These are phyloP conservation scores for Odontophorus gujanensis DNA, from an alignment of 2,113 vertebrate species.

Conservation along the genomic window DNA sequence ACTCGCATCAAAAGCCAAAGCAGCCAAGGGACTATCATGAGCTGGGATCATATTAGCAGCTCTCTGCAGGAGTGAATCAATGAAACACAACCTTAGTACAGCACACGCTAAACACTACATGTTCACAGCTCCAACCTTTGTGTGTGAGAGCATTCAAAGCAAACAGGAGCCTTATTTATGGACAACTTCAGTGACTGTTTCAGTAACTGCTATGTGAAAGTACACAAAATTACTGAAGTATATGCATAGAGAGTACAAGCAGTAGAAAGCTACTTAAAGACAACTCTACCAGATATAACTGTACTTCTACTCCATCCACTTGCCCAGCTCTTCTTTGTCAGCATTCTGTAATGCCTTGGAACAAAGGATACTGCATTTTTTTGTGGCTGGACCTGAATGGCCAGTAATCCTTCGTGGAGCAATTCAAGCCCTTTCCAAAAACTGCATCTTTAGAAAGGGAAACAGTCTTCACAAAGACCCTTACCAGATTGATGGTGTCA, in stretches of 20 bases:
- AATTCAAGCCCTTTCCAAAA: background rate
- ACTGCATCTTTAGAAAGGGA: background rate
- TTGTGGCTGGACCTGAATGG: fast-evolving
- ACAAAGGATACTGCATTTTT: background rate
- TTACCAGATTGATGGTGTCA: conserved; percentile 97
- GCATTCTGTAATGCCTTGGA: background rate
- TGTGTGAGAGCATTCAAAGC: background rate
- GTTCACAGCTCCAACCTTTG: background rate
- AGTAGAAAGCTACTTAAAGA: background rate
- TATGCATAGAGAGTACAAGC: background rate
- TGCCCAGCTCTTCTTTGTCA: background rate
- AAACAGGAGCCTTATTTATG: background rate
- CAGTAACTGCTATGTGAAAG: background rate
- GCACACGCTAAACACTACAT: background rate
- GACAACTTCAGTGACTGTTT: background rate
- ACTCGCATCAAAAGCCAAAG: conserved; percentile 93
- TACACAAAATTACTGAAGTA: background rate
- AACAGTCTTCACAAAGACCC: background rate
- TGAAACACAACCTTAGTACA: background rate
- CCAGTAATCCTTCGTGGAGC: background rate
- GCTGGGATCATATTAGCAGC: conserved; percentile 99
- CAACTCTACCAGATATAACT: background rate
- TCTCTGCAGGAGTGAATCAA: conserved; percentile 79
- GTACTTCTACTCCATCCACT: background rate
- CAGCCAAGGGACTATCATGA: conserved; percentile 96